phyloP scores from a whole-genome alignment of 2,113 vertebrate genomes.

The Prolemur simus region DNA sequence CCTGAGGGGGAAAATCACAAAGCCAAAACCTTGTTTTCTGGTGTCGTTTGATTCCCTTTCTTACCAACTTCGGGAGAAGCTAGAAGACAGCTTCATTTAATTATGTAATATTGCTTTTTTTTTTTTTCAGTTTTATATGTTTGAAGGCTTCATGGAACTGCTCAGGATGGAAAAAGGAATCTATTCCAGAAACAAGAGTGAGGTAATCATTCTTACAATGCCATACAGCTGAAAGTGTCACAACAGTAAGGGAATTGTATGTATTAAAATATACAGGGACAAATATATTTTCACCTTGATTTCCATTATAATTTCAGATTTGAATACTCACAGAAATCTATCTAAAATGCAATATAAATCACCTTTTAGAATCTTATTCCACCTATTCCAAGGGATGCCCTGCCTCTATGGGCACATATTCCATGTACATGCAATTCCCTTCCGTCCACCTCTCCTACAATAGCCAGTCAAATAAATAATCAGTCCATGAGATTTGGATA shows the following conservation, averaged over 20 bases:
- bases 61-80: slow-evolving; percentile 23
- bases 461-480: background rate
- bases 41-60: slow-evolving; percentile 75
- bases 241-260: background rate
- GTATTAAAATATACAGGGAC: slow-evolving; percentile 30
- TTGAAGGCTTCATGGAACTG: slow-evolving; percentile 20
- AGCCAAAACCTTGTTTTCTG: slow-evolving; percentile 67
- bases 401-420: background rate
- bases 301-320: slow-evolving; percentile 48
- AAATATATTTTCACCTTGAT: slow-evolving; percentile 23
- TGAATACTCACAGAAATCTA: background rate
- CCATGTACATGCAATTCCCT: background rate
- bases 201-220: background rate
- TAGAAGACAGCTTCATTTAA: slow-evolving; percentile 71
- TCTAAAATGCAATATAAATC: slow-evolving; percentile 13
- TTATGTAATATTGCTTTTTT: slow-evolving; percentile 12
- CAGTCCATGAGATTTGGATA: background rate
- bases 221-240: background rate
- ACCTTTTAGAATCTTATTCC: background rate
- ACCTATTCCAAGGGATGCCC: background rate
- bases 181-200: slow-evolving; percentile 43
- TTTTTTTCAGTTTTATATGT: slow-evolving; percentile 47
- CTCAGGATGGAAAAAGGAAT: background rate
- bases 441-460: background rate
- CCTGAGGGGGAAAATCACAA: slow-evolving; percentile 13